These are phyloP conservation scores for Parapsyche elsis DNA, from an alignment of 1,140 invertebrate species.

Conservation along the genomic window DNA sequence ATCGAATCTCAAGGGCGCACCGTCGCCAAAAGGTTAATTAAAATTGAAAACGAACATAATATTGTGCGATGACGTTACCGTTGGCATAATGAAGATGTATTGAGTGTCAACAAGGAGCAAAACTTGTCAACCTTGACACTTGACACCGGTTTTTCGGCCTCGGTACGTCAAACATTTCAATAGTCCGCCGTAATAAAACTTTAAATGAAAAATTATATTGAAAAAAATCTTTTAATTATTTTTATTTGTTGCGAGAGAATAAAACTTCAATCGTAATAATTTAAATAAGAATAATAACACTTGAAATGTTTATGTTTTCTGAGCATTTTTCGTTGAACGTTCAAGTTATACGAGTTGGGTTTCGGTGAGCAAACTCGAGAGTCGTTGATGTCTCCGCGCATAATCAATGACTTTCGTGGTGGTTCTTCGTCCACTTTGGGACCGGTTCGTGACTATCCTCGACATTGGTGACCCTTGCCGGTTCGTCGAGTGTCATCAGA, in stretches of 20 bases:
- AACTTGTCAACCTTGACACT: neutral
- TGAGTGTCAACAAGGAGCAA: neutral
- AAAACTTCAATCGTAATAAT: no score
- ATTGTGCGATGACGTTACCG: slow-evolving; percentile 3
- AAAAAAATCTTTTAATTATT: no score
- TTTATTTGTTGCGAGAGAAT: no score
- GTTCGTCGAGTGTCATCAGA: slow-evolving; percentile 1
- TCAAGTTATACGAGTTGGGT: neutral
- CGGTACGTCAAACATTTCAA: no score
- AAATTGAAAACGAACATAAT: neutral
- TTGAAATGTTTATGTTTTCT: no score
- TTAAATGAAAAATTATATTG: no score
- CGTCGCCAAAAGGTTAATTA: neutral
- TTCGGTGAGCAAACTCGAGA: neutral
- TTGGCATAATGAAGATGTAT: slow-evolving; percentile 7
- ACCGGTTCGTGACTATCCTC: slow-evolving; percentile 38
- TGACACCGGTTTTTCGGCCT: slow-evolving; percentile 1
- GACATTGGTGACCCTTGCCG: slow-evolving; percentile 36
- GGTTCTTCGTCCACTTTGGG: neutral
- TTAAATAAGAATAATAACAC: no score
- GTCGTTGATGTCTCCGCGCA: neutral
- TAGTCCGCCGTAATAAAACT: no score
- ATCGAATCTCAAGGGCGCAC: neutral
- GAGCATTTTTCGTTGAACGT: neutral
- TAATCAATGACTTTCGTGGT: slow-evolving; percentile 7